Evolutionary conservation across 2,113 vertebrate species (phyloP).

Genomic region (Misgurnus anguillicaudatus): DNA sequence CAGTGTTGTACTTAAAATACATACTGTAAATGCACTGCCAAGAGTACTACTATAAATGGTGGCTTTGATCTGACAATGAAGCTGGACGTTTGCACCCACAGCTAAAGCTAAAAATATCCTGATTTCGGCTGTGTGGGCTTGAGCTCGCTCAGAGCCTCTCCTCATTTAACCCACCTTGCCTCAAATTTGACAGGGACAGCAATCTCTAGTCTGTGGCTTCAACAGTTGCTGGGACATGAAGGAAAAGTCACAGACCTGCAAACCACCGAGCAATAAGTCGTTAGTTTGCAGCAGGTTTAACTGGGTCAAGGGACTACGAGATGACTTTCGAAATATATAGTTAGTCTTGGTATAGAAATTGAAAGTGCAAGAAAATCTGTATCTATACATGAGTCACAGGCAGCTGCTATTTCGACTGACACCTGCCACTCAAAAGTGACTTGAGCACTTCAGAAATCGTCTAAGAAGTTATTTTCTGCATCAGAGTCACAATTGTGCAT

Average conservation of each 20-base stretch:
- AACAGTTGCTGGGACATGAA: constrained; percentile 1
- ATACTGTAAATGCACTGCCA: background rate
- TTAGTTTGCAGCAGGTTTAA: too few relatives aligned
- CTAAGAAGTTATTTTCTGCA: too few relatives aligned
- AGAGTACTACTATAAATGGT: constrained; percentile 3
- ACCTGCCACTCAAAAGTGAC: background rate
- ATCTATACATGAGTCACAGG: too few relatives aligned
- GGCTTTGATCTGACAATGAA: constrained; percentile 40
- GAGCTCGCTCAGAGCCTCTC: constrained; percentile 83
- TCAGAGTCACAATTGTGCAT: too few relatives aligned
- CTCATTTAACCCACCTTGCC: constrained; percentile 74
- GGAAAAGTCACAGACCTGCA: constrained; percentile 10
- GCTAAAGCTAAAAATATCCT: constrained; percentile 86
- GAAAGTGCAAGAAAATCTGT: too few relatives aligned
- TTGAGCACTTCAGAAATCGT: constrained; percentile 37
- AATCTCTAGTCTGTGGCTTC: background rate
- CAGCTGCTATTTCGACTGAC: background rate
- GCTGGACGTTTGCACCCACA: constrained; percentile 63
- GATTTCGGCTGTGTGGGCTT: constrained; percentile 78
- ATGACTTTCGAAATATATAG: too few relatives aligned
- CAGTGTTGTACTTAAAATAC: constrained; percentile 92
- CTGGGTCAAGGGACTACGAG: too few relatives aligned
- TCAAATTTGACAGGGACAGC: constrained; percentile 33
- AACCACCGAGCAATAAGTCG: background rate
- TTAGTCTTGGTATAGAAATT: too few relatives aligned